Base-by-base conservation (phyloP, 2,888 invertebrate genomes). In the Hartigia nigra region DNA sequence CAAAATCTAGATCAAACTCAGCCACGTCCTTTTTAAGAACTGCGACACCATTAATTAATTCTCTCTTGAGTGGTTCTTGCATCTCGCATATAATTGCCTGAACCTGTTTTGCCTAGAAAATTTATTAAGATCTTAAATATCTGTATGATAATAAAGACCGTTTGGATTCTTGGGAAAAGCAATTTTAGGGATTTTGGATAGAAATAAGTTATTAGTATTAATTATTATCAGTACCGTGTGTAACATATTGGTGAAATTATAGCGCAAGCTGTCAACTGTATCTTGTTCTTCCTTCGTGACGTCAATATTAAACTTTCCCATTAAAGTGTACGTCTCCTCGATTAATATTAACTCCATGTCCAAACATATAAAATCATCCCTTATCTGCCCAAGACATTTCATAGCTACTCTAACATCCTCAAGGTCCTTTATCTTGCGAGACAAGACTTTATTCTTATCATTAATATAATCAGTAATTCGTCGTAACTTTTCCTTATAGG, bases 371-470 rank as follows among this genome's bases (percentile, higher is more conserved):
- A 95, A 96, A 87, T 96, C 95, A 79, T 96, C 95, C 75, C 97
- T 93, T 82, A 98, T 95, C 82, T 94, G 93, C 85, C 95, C 94
- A 76, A 97, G 92, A 82, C 96, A 96, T 86, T 94, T 92, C 97
- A 98, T 97, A 2, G 96, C 96, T 36, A 95, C 90, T 86, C 97
- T 94, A 76, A 96, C 96, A 86, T 96, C 96, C 84, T 96, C 96
- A 81, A 96, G 92, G 91, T 97, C 96, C 86, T 95, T 95, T 37
- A 97, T 95, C 35, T 94, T 94, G 84, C 95, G 95, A 12, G 92
- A 90, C 86, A 97, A 92, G 36, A 95, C 93, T 87, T 95, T 96
- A 90, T 95, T 95, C 83, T 95, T 95, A 31, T 95, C 95, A 35
- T 94, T 94, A 74, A 97, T 96, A 86, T 97, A 97, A 78, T 95